phyloP scores from a whole-genome alignment of 2,797 vertebrate genomes.

The Acanthopagrus latus region DNA sequence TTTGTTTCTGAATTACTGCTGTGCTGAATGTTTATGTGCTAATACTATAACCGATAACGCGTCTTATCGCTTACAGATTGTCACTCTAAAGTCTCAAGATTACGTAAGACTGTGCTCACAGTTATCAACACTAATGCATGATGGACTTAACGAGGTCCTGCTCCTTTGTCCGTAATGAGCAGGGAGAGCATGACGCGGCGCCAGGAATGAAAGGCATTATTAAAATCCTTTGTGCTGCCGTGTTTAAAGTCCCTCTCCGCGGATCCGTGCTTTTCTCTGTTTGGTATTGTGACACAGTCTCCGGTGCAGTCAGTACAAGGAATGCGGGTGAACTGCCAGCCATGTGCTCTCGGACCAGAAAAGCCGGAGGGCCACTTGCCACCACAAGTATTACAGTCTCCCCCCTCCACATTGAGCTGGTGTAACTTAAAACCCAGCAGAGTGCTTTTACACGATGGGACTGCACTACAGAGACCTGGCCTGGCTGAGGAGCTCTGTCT shows the following conservation, averaged over 20 bases:
- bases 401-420: conserved; percentile 32
- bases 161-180: conserved; percentile 6
- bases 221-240: not conserved
- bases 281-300: conserved; percentile 36
- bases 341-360: conserved; percentile 69
- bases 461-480: conserved; percentile 36
- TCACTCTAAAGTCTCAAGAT: conserved; percentile 8
- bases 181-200: not conserved
- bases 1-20: not conserved
- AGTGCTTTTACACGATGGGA: conserved; percentile 33
- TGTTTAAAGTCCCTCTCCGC: conserved; percentile 12
- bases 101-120: conserved; percentile 1
- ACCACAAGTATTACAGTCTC: conserved; percentile 56
- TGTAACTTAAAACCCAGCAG: conserved; percentile 73
- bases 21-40: conserved; percentile 9
- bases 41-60: conserved; percentile 20
- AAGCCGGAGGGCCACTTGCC: conserved; percentile 55
- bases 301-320: conserved; percentile 47
- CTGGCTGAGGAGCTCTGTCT: conserved; percentile 49
- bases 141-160: conserved; percentile 3
- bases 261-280: conserved; percentile 19
- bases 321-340: conserved; percentile 66
- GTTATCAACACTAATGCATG: conserved; percentile 1
- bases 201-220: conserved; percentile 6
- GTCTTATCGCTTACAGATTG: conserved; percentile 19